Evolutionary conservation across 2,888 invertebrate species (phyloP).

Genomic region (Mantis religiosa): DNA sequence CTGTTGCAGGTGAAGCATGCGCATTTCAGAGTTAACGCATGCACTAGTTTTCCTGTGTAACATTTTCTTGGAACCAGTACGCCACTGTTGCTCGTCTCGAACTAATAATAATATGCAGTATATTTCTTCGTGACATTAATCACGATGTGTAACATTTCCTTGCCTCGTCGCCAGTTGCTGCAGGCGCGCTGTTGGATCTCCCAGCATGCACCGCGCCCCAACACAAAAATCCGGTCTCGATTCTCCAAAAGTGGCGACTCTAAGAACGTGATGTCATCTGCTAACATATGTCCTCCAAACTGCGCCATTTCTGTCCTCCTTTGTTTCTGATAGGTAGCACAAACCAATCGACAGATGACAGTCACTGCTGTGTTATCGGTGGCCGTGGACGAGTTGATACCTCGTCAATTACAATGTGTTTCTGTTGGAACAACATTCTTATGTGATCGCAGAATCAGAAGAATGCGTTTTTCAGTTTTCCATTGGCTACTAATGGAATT

Average conservation of each 20-base stretch:
- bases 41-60: too few relatives aligned
- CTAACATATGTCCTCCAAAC: neutral
- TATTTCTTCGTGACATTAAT: neutral
- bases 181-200: neutral
- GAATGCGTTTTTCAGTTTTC: too few relatives aligned
- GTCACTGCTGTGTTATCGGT: neutral
- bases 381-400: neutral
- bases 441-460: too few relatives aligned
- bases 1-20: too few relatives aligned
- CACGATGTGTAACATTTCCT: neutral
- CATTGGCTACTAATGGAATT: too few relatives aligned
- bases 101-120: neutral
- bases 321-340: neutral
- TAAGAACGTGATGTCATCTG: neutral
- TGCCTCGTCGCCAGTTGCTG: neutral
- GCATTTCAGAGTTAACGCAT: too few relatives aligned
- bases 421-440: too few relatives aligned
- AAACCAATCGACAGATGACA: neutral
- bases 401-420: too few relatives aligned
- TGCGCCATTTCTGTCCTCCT: neutral
- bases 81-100: neutral
- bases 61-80: neutral
- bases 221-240: neutral
- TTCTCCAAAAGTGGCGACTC: neutral
- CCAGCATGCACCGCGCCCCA: neutral